Conservation (phyloP, 2,113 vertebrate species). For the Oxyura jamaicensis region DNA sequence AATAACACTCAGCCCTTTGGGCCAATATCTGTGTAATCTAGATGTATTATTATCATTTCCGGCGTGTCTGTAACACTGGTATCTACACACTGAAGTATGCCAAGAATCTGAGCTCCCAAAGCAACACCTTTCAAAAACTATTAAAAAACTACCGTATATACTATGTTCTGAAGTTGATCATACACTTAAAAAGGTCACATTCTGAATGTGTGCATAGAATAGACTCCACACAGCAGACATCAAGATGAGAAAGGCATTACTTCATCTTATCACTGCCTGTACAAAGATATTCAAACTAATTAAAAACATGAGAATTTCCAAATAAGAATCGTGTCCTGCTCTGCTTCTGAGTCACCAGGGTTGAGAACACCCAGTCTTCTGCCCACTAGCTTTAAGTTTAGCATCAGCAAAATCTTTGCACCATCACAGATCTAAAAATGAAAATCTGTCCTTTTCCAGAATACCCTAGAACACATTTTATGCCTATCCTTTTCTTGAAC, state of each 20-base stretch:
- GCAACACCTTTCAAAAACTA: not conserved
- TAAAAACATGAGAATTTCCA: constrained; percentile 1
- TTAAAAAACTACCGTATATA: not conserved
- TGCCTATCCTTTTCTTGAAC: not conserved
- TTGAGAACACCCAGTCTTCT: constrained; percentile 19
- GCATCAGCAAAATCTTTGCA: not conserved
- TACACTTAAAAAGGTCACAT: not conserved
- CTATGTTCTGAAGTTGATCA: not conserved
- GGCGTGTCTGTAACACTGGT: not conserved
- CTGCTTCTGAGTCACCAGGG: constrained; percentile 24
- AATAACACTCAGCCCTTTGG: constrained; percentile 5
- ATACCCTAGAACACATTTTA: not conserved
- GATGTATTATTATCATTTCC: constrained; percentile 41
- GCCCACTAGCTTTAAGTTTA: constrained; percentile 25
- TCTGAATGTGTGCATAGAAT: not conserved
- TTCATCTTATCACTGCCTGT: not conserved
- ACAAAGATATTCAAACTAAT: not conserved
- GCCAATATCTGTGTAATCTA: constrained; percentile 24
- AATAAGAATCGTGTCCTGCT: not conserved
- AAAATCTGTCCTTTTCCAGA: not conserved
- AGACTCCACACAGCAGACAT: not conserved
- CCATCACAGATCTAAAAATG: not conserved
- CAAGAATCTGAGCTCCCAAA: constrained; percentile 20
- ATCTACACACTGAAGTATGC: not conserved
- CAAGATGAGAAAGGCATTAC: not conserved